Evolutionary conservation across 2,113 vertebrate genomes (phyloP), one percentile per base, ranked within the genome.

Genomic region (Pedetes capensis): DNA sequence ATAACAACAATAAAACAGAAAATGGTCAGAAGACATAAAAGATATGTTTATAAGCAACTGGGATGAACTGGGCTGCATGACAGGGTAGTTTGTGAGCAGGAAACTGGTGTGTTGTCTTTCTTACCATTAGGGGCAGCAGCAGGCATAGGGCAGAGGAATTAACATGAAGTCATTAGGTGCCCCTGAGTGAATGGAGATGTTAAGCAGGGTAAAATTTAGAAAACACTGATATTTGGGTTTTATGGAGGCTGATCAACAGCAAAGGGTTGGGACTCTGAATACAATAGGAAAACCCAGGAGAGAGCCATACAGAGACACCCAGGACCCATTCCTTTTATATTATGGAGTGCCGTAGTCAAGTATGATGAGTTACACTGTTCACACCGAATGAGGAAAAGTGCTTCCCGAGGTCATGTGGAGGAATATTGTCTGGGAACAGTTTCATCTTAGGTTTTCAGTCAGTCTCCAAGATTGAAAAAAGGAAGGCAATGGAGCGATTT

Each of bases 1-100:
- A n/a, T n/a, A n/a, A n/a, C n/a, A n/a, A n/a, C n/a, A n/a, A n/a
- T n/a, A n/a, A n/a, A n/a, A n/a, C 39, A 93, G 96, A 44, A 74
- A 96, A 44, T 74, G 95, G 64, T 59, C 87, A 88, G 55, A 76
- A 80, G 59, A 49, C 11, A 75, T 53, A 83, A 71, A 89, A 81
- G 51, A 29, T 0, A 2, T 0, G 0, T 64, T 63, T 88, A 78
- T 82, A 96, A 96, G 59, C 57, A 44, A 83, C 96, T 18, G 55
- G 51, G 47, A 20, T 37, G 94, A 32, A 61, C 29, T 37, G 16
- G 86, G 95, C 68, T 12, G 49, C 8, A 11, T 39, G 37, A n/a
- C 55, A 14, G 76, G 61, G 25, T 92, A 49, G 74, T n/a, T 87
- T 95, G 57, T 23, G 39, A 75, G 68, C 74, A 47, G 61, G 51